Conservation (phyloP, 1,140 invertebrate species). For the Gyrodactylus bullatarudis region DNA sequence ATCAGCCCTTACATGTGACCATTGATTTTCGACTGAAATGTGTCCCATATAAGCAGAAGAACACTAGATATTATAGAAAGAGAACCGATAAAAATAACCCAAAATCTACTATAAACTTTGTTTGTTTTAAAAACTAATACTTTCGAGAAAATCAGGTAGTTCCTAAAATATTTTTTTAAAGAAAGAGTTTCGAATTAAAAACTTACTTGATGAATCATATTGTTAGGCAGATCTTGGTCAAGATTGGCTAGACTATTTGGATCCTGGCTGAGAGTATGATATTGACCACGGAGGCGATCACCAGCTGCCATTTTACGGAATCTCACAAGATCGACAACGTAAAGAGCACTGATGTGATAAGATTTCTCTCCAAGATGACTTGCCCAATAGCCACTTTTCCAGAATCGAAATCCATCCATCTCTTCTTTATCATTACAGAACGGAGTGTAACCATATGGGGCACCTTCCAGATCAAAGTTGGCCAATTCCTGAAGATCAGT, state of each 20-base stretch:
- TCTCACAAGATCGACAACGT: conserved; percentile 76
- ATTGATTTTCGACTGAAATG: too few species aligned
- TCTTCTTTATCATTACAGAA: conserved; percentile 86
- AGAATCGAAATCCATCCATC: conserved; percentile 98
- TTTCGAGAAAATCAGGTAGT: too few species aligned
- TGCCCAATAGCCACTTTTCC: conserved; percentile 93
- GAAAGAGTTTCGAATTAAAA: too few species aligned
- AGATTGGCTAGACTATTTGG: conserved; percentile 79
- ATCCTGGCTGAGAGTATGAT: conserved; percentile 45
- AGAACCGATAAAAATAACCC: too few species aligned
- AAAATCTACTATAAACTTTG: too few species aligned
- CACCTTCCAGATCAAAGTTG: conserved; percentile 70
- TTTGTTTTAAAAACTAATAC: too few species aligned
- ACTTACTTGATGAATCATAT: conserved; percentile 74
- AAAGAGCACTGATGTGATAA: conserved; percentile 82
- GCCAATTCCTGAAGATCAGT: conserved; percentile 77
- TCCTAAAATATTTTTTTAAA: too few species aligned
- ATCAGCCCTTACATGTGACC: too few species aligned
- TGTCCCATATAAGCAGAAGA: too few species aligned
- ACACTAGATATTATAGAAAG: too few species aligned
- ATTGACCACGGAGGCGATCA: conserved; percentile 40
- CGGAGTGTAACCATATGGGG: conserved; percentile 89
- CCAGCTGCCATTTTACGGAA: conserved; percentile 89
- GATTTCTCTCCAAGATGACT: conserved; percentile 64
- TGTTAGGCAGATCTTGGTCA: conserved; percentile 62